Base-by-base conservation (phyloP, 1,140 invertebrate genomes). In the Hypsibius dujardini region DNA sequence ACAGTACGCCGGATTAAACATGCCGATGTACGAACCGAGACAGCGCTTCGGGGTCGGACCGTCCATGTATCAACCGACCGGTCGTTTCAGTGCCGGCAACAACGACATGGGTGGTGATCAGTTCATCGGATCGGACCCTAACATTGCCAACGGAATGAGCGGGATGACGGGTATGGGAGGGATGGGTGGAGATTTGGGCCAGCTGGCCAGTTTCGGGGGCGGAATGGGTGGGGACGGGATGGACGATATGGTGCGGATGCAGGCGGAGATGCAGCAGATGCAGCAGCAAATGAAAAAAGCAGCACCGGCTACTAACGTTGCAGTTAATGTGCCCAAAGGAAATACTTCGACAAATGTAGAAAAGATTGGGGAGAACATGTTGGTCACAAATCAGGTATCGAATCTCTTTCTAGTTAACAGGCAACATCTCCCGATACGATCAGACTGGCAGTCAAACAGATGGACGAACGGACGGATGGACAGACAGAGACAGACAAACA, bases 301-400 rank as follows among this genome's bases (percentile, higher is more conserved):
- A 12, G 12, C 62, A 42, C 42, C 12, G 42, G 3, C 62, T 42
- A 67, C 12, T 42, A 7, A 15, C 42, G 12, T 42, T 42, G 28
- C 28, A 28, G n/a, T 12, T 7, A n/a, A 56, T n/a, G n/a, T 12
- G 42, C 12, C 12, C 12, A 67, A 67, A 42, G 62, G 12, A 7
- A 67, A 67, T 42, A 67, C 12, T 7, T 15, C 62, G 12, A 42
- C 12, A 12, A 67, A 67, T 7, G 62, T 45, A 42, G 12, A 15
- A 42, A 67, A 12, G 42, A 12, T 67, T 42, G 62, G 62, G 3
- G 62, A 67, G 3, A 12, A 67, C 62, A 67, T 67, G 12, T 42
- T 67, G 12, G 62, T 67, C 62, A 67, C 62, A 3, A 67, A 67
- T 42, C 62, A 67, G 62, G 62, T 67, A 67, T 7, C 50, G 50